phyloP scores from a whole-genome alignment of 2,888 invertebrate species.

The Isotomurus palustris region DNA sequence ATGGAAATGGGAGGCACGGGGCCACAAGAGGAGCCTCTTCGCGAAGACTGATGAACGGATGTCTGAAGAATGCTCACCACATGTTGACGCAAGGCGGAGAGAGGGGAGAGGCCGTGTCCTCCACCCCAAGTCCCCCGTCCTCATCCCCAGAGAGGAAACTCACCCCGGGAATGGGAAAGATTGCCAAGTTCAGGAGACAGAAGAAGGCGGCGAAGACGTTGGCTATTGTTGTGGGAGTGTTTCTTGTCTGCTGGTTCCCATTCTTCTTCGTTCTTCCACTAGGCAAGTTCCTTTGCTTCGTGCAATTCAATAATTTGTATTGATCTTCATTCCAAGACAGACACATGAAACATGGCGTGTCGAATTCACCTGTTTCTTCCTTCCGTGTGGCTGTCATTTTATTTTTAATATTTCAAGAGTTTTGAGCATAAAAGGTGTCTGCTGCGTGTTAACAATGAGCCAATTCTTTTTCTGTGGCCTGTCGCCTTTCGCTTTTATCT shows the following conservation, averaged over 20 bases:
- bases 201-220: conserved; percentile 64
- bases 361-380: no score
- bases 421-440: no score
- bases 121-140: conserved; percentile 45
- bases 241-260: conserved; percentile 64
- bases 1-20: neutral
- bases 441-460: no score
- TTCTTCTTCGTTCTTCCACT: conserved; percentile 64
- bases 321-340: no score
- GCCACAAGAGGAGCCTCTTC: neutral
- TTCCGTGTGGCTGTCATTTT: no score
- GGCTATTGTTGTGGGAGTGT: conserved; percentile 62
- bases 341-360: no score
- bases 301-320: no score
- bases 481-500: no score
- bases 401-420: no score
- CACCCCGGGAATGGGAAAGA: conserved; percentile 47
- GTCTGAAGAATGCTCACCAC: neutral
- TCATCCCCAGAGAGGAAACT: conserved; percentile 44
- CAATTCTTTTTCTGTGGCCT: no score
- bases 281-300: conserved; percentile 52
- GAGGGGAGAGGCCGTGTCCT: conserved; percentile 35
- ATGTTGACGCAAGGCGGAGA: neutral
- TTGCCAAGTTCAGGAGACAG: conserved; percentile 58
- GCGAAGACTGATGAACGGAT: neutral